phyloP scores from a whole-genome alignment of 2,797 vertebrate species.

The Chelidonichthys spinosus region DNA sequence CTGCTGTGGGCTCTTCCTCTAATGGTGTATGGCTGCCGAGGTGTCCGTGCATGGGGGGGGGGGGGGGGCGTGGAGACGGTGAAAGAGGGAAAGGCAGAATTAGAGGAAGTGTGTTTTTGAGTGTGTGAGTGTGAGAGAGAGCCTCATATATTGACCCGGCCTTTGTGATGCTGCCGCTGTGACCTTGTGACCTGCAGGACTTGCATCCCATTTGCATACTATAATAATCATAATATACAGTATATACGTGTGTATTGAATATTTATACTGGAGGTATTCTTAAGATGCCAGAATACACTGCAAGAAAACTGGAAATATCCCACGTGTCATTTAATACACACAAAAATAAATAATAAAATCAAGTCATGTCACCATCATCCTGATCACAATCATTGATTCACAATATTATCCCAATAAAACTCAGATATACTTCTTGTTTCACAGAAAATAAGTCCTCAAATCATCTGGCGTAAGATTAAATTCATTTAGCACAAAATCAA shows the following conservation, averaged over 20 bases:
- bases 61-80: slow-evolving; percentile 45
- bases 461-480: too few relatives aligned
- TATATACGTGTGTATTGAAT: background rate
- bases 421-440: too few relatives aligned
- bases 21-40: slow-evolving; percentile 67
- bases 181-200: slow-evolving; percentile 54
- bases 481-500: too few relatives aligned
- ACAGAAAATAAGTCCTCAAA: too few relatives aligned
- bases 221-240: background rate
- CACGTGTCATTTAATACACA: too few relatives aligned
- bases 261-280: background rate
- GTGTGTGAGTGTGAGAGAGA: background rate
- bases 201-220: slow-evolving; percentile 14
- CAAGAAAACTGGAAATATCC: too few relatives aligned
- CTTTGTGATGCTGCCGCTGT: slow-evolving; percentile 56
- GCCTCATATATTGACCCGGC: slow-evolving; percentile 56
- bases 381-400: too few relatives aligned
- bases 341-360: too few relatives aligned
- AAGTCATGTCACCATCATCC: too few relatives aligned
- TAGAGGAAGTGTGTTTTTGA: slow-evolving; percentile 6
- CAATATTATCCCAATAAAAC: too few relatives aligned
- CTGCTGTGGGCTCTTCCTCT: slow-evolving; percentile 69
- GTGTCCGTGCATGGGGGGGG: slow-evolving; percentile 61
- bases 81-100: background rate
- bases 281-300: background rate